Evolutionary conservation across 2,888 invertebrate species (phyloP).

Genomic region (Chorisops tibialis): DNA sequence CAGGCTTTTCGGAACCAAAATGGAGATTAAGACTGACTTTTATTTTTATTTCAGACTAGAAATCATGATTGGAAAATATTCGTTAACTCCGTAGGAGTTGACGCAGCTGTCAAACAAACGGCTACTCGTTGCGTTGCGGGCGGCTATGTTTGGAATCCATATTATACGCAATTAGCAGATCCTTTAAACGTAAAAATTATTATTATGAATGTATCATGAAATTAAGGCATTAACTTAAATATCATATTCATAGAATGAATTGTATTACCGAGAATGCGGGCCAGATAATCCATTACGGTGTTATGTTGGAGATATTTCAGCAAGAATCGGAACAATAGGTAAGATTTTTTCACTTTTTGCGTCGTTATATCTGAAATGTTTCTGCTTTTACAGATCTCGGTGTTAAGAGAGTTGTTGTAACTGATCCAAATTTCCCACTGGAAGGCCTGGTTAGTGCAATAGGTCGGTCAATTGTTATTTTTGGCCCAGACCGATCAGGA

Average conservation of each 20-base stretch:
- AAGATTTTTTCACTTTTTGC: slow-evolving; percentile 32
- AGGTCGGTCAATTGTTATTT: slow-evolving; percentile 81
- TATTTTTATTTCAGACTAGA: slow-evolving; percentile 58
- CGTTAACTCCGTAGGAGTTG: slow-evolving; percentile 88
- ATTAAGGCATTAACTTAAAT: slow-evolving; percentile 19
- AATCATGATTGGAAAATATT: slow-evolving; percentile 88
- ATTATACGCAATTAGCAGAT: slow-evolving; percentile 84
- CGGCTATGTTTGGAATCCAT: slow-evolving; percentile 90
- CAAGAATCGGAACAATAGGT: slow-evolving; percentile 78
- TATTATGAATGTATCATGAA: not conserved
- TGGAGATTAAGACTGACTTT: too few species aligned
- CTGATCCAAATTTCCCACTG: slow-evolving; percentile 84
- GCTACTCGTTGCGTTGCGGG: slow-evolving; percentile 83
- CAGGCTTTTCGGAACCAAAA: not conserved
- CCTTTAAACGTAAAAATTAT: slow-evolving; percentile 82
- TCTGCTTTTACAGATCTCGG: slow-evolving; percentile 63
- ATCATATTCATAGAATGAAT: slow-evolving; percentile 61
- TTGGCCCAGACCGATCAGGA: slow-evolving; percentile 67
- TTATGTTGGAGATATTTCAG: slow-evolving; percentile 86
- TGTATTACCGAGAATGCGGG: slow-evolving; percentile 84
- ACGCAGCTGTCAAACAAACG: slow-evolving; percentile 78
- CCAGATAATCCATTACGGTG: slow-evolving; percentile 84
- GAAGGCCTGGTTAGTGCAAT: slow-evolving; percentile 73
- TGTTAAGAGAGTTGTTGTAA: slow-evolving; percentile 68
- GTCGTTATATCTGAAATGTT: not conserved